Percentiles rank a stretch among this genome's conserved stretches.
These are phyloP conservation scores for Callipepla californica DNA, from an alignment of 2,113 vertebrate species.

Conservation along the genomic window DNA sequence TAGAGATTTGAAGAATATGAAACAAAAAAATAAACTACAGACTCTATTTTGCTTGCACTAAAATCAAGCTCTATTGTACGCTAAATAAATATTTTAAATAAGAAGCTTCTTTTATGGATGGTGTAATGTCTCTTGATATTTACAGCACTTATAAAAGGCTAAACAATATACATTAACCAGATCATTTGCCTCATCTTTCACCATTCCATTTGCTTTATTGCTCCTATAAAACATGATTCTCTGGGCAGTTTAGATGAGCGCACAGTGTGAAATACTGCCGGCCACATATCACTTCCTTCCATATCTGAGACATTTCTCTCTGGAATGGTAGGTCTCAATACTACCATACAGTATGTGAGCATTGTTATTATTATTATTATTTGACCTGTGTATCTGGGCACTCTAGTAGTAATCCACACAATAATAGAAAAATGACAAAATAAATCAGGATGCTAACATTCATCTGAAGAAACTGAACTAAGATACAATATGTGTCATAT, in stretches of 20 bases:
- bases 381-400: background rate
- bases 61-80: background rate
- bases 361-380: background rate
- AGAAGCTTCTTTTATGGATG: background rate
- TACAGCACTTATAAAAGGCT: conserved; percentile 11
- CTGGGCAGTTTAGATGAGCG: background rate
- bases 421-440: background rate
- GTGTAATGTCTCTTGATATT: conserved; percentile 17
- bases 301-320: background rate
- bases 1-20: background rate
- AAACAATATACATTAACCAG: conserved; percentile 20
- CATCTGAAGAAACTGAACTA: background rate
- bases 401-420: background rate
- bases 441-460: background rate
- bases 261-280: conserved; percentile 7
- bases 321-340: background rate
- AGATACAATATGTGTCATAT: background rate
- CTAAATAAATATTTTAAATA: background rate
- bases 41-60: background rate
- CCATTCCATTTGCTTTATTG: conserved; percentile 23
- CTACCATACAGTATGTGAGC: background rate
- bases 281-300: background rate
- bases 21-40: background rate
- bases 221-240: conserved; percentile 19
- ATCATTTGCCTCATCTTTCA: conserved; percentile 20